Evolutionary conservation across 2,797 vertebrate species (phyloP), one percentile per base, ranked within the genome.

Genomic region (Smutsia temminckii): DNA sequence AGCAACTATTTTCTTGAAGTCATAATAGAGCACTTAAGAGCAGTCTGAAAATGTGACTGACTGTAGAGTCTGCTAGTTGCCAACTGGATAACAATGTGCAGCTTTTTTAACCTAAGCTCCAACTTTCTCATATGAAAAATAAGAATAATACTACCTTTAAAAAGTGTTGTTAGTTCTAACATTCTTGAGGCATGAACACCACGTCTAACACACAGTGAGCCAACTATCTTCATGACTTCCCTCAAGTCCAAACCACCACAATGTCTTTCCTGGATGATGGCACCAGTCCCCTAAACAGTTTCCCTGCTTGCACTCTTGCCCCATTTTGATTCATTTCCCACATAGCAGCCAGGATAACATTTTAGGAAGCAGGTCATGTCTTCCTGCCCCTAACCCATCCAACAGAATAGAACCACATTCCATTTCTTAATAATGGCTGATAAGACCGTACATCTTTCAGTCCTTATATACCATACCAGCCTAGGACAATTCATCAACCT

Each of bases 71-170:
- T 71, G 12, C 75, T 37, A 17, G 46, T 68, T 29, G 8, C n/a
- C 4, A 11, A 49, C 51, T 25, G 0, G 11, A 9, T 12, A 6
- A 75, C 23, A 16, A 2, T 0, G 12, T 64, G 66, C 11, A 21
- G 27, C 8, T 12, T n/a, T 88, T 55, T 68, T 7, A 37, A 59
- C 20, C 21, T 57, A 14, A 78, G 32, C 8, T 72, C 51, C 57
- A 74, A 1, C 21, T 40, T 34, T 59, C 21, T 90, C 51, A 8
- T 40, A 21, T 29, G n/a, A 63, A 25, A 78, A 64, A 61, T 2
- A 57, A 42, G 10, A 89, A 68, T 12, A 61, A 14, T 5, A 64
- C 17, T 3, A 17, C 12, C 37, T 87, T 83, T 83, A 29, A 27
- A 66, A 49, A 63, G 14, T 32, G 18, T 16, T 71, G 8, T 49